Conservation (phyloP, 2,113 vertebrate genomes). For the Opisthocomus hoazin region DNA sequence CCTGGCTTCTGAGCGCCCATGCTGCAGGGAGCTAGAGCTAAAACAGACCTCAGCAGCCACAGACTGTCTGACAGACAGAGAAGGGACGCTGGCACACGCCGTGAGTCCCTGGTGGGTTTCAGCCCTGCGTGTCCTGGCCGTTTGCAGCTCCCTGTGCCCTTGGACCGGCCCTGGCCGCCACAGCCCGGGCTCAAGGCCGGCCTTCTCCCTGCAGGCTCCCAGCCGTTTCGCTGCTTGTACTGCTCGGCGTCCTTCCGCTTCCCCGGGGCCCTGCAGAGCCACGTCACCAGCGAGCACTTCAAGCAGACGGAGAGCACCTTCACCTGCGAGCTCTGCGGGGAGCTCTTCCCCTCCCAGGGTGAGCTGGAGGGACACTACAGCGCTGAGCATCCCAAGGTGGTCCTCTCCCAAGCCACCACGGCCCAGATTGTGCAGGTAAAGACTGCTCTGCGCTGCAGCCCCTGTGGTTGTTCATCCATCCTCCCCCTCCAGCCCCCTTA, state of each 20-base stretch:
- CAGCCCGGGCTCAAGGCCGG: neutral
- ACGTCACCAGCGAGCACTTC: conserved; percentile 67
- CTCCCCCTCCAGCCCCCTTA: neutral
- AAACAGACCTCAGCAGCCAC: neutral
- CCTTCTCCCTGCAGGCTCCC: neutral
- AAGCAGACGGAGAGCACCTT: conserved; percentile 65
- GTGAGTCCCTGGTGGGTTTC: neutral
- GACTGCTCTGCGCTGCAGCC: neutral
- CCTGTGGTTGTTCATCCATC: rapidly evolving
- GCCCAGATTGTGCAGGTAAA: conserved; percentile 72
- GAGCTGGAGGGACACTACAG: conserved; percentile 79
- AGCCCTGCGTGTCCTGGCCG: neutral
- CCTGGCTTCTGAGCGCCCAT: neutral
- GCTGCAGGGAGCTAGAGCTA: neutral
- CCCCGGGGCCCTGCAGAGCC: conserved; percentile 77
- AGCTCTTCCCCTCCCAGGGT: conserved; percentile 71
- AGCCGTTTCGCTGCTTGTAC: conserved; percentile 61
- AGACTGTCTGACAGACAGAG: neutral
- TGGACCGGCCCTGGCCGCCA: neutral
- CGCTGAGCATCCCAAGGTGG: conserved; percentile 69
- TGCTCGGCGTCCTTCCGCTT: conserved; percentile 67
- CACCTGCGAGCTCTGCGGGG: conserved; percentile 74
- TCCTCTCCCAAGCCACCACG: conserved; percentile 46
- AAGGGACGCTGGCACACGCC: neutral
- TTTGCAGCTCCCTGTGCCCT: neutral